Conservation (phyloP, 2,113 vertebrate species). For the Lynx canadensis region DNA sequence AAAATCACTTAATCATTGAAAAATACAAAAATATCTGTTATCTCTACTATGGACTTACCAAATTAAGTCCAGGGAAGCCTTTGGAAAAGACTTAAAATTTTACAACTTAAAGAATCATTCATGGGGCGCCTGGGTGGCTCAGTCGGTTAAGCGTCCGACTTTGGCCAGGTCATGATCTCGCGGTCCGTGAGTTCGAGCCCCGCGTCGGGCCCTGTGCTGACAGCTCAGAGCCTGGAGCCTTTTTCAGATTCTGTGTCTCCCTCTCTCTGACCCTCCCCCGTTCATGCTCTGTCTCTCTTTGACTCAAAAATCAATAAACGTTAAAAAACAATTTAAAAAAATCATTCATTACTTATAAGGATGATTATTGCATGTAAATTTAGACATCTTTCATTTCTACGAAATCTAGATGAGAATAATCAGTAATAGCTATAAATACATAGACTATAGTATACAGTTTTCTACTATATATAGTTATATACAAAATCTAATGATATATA, state of each 20-base stretch:
- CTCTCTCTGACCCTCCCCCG: no score
- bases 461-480: background rate
- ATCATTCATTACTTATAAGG: background rate
- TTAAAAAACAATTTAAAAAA: background rate
- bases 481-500: background rate
- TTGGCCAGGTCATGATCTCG: no score
- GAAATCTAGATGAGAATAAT: background rate
- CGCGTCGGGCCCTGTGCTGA: no score
- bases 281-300: no score
- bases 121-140: background rate
- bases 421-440: background rate
- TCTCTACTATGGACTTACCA: background rate
- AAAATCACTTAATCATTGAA: background rate
- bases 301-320: no score
- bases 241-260: no score
- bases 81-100: background rate
- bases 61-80: background rate
- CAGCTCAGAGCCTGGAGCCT: no score
- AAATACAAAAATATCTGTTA: background rate
- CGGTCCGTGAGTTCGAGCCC: no score
- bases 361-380: background rate
- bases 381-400: background rate
- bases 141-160: no score
- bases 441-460: background rate
- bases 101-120: background rate